These are phyloP conservation scores for Cavia aperea DNA, from an alignment of 2,113 vertebrate species.

Conservation along the genomic window DNA sequence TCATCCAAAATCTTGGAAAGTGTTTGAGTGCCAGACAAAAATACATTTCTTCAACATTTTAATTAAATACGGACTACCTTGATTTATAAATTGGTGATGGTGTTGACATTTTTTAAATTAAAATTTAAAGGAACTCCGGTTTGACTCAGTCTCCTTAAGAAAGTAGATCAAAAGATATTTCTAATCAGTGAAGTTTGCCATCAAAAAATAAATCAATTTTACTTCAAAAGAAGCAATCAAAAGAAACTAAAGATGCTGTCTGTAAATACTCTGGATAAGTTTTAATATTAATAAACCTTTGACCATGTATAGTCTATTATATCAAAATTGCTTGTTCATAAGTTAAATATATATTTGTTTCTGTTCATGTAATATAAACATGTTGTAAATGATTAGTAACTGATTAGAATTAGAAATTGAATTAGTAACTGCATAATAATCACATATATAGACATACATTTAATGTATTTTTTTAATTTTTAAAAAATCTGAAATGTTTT, in stretches of 20 bases:
- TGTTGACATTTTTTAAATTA: conserved; percentile 37
- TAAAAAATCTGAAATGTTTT: background rate
- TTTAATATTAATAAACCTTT: background rate
- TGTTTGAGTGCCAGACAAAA: background rate
- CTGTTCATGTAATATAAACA: background rate
- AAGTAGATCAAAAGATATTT: background rate
- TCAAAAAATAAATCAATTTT: background rate
- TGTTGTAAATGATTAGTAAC: background rate
- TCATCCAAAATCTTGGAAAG: background rate
- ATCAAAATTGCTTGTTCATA: background rate
- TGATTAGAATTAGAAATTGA: background rate
- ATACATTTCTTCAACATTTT: background rate
- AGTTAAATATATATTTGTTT: background rate
- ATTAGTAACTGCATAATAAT: background rate
- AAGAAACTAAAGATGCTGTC: background rate
- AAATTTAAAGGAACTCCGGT: background rate
- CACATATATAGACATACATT: background rate
- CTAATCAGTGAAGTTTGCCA: background rate
- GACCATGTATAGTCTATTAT: fast-evolving
- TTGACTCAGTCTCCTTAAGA: background rate
- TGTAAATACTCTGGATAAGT: background rate
- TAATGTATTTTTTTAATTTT: background rate
- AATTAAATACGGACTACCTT: background rate
- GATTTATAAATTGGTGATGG: conserved; percentile 13
- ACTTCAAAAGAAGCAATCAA: background rate